Evolutionary conservation across 92 coral and sea anemone species (phyloP).

Genomic region (Palythoa heliodiscus): DNA sequence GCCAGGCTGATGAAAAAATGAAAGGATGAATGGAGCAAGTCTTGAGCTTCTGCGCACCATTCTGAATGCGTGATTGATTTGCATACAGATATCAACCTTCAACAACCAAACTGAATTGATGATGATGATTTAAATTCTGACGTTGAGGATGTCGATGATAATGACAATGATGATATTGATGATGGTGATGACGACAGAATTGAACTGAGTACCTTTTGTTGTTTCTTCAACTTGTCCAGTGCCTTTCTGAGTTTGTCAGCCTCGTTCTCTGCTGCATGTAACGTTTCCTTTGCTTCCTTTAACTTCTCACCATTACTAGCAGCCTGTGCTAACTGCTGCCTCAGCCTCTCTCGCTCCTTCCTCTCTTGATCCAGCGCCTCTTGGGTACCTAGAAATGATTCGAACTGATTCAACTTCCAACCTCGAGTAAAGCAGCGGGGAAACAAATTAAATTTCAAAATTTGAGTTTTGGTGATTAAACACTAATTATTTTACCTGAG

Average conservation of each 20-base stretch:
- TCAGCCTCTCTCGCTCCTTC: slow-evolving; percentile 65
- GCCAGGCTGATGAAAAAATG: no score
- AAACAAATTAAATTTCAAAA: neutral
- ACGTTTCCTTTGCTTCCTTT: slow-evolving; percentile 80
- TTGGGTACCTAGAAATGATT: slow-evolving; percentile 50
- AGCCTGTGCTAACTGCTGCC: slow-evolving; percentile 72
- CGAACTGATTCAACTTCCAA: neutral
- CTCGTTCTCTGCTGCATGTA: slow-evolving; percentile 76
- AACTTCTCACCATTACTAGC: slow-evolving; percentile 63
- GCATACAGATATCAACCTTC: no score
- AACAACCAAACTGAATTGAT: no score
- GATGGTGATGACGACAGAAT: neutral
- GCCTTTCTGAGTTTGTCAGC: slow-evolving; percentile 75
- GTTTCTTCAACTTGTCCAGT: slow-evolving; percentile 76
- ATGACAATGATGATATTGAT: neutral
- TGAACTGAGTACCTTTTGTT: slow-evolving; percentile 72
- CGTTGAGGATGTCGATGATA: neutral
- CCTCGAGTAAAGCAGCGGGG: no score
- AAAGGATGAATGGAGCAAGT: no score
- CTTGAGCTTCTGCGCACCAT: no score
- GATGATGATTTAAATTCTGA: neutral
- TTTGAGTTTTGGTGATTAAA: neutral
- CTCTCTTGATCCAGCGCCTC: slow-evolving; percentile 79
- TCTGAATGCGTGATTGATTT: no score
- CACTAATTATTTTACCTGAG: neutral